These are phyloP conservation scores for Epizoanthus illoricatus DNA, from an alignment of 92 coral and sea anemone genomes.

Conservation along the genomic window DNA sequence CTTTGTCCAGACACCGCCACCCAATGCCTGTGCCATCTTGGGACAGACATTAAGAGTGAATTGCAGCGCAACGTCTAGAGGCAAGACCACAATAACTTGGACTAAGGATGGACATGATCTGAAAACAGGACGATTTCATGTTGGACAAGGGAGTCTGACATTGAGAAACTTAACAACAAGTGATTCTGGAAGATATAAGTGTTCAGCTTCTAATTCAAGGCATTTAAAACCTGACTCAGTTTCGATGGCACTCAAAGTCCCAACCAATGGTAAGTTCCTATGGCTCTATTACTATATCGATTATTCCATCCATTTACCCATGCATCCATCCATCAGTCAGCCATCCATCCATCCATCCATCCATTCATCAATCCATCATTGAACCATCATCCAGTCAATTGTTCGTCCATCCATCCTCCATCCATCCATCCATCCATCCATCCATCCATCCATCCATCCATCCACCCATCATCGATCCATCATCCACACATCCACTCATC, in stretches of 20 bases:
- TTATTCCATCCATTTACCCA: too few species aligned
- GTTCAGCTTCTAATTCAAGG: constrained; percentile 22
- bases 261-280: constrained; percentile 6
- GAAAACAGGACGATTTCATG: not conserved
- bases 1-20: constrained; percentile 8
- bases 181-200: constrained; percentile 30
- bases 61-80: constrained; percentile 12
- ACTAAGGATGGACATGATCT: not conserved
- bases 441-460: too few species aligned
- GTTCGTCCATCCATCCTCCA: too few species aligned
- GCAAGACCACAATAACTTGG: constrained; percentile 2
- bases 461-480: too few species aligned
- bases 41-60: constrained; percentile 18
- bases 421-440: too few species aligned
- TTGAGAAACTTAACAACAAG: constrained; percentile 16
- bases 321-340: too few species aligned
- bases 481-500: too few species aligned
- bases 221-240: constrained; percentile 17
- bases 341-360: too few species aligned
- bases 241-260: constrained; percentile 32
- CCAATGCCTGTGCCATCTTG: not conserved
- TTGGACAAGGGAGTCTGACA: not conserved
- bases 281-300: not conserved
- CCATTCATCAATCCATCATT: too few species aligned
- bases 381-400: too few species aligned